These are phyloP conservation scores for Pyralis farinalis DNA, from an alignment of 2,888 invertebrate genomes.

Conservation along the genomic window DNA sequence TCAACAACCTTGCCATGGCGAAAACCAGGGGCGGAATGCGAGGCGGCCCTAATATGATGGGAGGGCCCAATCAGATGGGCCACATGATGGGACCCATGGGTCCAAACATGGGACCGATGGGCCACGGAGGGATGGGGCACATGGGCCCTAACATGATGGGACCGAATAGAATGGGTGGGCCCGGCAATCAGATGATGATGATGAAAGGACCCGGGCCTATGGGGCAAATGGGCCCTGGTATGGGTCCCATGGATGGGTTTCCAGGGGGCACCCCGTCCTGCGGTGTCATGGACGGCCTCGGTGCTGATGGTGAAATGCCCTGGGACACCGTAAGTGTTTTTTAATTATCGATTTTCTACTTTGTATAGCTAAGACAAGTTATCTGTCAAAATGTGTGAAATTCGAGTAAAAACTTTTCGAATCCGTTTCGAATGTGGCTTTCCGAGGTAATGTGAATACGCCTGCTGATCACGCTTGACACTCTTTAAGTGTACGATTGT, in stretches of 20 bases:
- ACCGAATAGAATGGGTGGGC: slow-evolving; percentile 67
- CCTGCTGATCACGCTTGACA: no score
- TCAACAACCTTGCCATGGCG: slow-evolving; percentile 88
- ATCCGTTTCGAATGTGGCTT: no score
- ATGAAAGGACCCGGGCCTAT: slow-evolving; percentile 72
- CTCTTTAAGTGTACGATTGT: no score
- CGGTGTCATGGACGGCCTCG: slow-evolving; percentile 81
- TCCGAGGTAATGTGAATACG: no score
- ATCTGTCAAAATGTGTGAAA: no score
- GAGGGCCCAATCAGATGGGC: slow-evolving; percentile 72
- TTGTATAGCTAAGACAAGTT: no score
- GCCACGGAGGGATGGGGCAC: slow-evolving; percentile 67
- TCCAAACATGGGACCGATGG: slow-evolving; percentile 71
- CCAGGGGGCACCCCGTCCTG: slow-evolving; percentile 80
- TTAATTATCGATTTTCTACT: slow-evolving; percentile 7
- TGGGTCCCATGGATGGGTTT: slow-evolving; percentile 79
- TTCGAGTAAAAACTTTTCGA: no score
- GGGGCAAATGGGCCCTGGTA: slow-evolving; percentile 70
- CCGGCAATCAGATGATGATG: slow-evolving; percentile 75
- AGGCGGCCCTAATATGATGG: slow-evolving; percentile 76
- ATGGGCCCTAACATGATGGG: slow-evolving; percentile 78
- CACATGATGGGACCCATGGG: slow-evolving; percentile 78
- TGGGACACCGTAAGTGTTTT: slow-evolving; percentile 75
- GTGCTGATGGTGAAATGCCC: slow-evolving; percentile 81
- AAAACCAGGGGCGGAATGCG: slow-evolving; percentile 85